phyloP scores from a whole-genome alignment of 2,797 vertebrate genomes.

The Poecilia wingei region DNA sequence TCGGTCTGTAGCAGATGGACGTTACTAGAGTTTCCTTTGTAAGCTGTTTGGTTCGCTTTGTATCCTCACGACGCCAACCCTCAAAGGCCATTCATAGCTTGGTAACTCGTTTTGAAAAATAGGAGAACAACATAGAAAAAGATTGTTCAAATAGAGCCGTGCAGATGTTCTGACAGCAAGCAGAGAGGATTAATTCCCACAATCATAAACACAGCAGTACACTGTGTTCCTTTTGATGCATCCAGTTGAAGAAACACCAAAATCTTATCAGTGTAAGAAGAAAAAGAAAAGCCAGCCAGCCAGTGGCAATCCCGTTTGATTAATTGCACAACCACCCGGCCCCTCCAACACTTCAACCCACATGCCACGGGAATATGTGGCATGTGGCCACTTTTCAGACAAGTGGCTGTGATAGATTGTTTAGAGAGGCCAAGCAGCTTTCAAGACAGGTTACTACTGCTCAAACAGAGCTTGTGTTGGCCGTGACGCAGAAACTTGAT shows the following conservation, averaged over 20 bases:
- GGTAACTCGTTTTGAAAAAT: not conserved
- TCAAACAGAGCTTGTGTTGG: not conserved
- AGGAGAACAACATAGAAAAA: not conserved
- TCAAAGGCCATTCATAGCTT: not conserved
- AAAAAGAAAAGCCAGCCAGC: not conserved
- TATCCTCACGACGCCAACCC: not conserved
- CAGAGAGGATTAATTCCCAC: not conserved
- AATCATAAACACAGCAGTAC: not conserved
- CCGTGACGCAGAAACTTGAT: not conserved
- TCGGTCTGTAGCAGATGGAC: not conserved
- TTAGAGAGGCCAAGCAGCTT: not conserved
- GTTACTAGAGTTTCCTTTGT: not conserved
- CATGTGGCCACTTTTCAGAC: slow-evolving; percentile 1
- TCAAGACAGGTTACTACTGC: not conserved
- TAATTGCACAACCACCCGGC: not conserved
- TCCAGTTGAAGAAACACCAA: not conserved
- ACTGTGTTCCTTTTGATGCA: not conserved
- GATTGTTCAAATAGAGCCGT: not conserved
- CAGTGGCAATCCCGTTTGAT: not conserved
- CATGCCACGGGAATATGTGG: too few relatives aligned
- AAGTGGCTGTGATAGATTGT: not conserved
- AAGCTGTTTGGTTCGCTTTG: not conserved
- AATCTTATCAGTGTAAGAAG: not conserved
- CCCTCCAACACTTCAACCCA: not conserved
- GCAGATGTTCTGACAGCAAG: not conserved